Percentiles rank a stretch among this genome's conserved stretches.
Evolutionary conservation across 2,888 invertebrate species (phyloP).

Genomic region (Julus scanicus): DNA sequence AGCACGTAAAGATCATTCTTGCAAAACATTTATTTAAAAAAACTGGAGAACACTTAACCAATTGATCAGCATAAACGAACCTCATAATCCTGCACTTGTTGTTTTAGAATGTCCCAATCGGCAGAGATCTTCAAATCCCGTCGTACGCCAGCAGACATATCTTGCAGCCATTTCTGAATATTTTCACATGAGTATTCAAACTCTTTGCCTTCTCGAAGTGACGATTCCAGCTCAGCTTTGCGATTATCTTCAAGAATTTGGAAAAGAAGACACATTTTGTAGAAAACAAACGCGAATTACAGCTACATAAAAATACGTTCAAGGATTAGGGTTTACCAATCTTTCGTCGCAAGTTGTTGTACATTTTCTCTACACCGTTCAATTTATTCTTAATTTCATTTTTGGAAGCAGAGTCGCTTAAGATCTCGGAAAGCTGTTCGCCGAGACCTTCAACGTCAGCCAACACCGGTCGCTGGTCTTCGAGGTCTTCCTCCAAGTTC

Average conservation of each 20-base stretch:
- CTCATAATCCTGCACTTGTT: conserved; percentile 89
- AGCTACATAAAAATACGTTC: conserved; percentile 51
- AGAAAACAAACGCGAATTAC: neutral
- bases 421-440: conserved; percentile 82
- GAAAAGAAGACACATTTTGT: neutral
- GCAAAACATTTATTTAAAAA: neutral
- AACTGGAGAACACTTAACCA: too few species aligned
- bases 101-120: conserved; percentile 81
- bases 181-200: conserved; percentile 89
- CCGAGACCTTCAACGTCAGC: conserved; percentile 92
- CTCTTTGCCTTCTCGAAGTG: conserved; percentile 84
- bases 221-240: conserved; percentile 90
- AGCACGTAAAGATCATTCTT: neutral
- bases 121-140: conserved; percentile 88
- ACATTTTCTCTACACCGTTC: conserved; percentile 85
- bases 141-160: conserved; percentile 79
- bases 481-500: conserved; percentile 86
- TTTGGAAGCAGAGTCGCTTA: conserved; percentile 89
- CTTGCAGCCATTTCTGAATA: conserved; percentile 88
- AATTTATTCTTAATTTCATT: conserved; percentile 92
- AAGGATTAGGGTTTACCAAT: conserved; percentile 75
- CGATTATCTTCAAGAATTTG: conserved; percentile 61
- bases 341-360: conserved; percentile 88
- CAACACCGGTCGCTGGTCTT: conserved; percentile 86
- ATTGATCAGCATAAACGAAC: conserved; percentile 61